Base-by-base conservation (phyloP, 2,888 invertebrate genomes). In the Ethmia dodecea region DNA sequence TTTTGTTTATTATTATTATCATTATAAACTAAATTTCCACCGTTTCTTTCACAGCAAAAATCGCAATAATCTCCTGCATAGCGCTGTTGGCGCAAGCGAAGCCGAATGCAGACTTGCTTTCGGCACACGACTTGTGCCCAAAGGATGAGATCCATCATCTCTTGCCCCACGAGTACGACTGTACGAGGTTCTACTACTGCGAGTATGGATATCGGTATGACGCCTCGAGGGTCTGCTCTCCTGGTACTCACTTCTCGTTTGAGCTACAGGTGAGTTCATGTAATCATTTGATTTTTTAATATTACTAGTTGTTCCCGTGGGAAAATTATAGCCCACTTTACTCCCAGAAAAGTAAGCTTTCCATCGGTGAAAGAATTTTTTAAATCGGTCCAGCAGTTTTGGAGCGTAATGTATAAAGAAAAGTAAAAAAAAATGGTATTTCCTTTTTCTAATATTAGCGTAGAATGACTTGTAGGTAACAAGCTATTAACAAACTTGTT, bases 91-190 rank as follows among this genome's bases (percentile, higher is more conserved):
- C 65, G 1, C 33, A 44, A 8, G 3, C 86, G 81, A 87, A 43
- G 90, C 12, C 26, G 26, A 11, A 6, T 6, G 6, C 11, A 12
- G 26, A 26, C 12, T 4, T 11, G 2, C 88, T 62, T 66, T 92
- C 49, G 86, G 87, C 88, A 59, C 70, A 92, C 33, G 88, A 90
- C 40, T 63, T 90, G 52, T 93, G 43, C 86, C 94, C 55, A 86
- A 83, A 67, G 69, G 90, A 81, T 91, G 92, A 88, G 89, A 88
- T 53, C 45, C 72, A 73, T 30, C 45, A 40, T 29, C 49, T 77
- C 0, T 34, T 78, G 0, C 65, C 67, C 2, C 79, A 83, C 43
- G 81, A 83, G 25, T 68, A 60, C 9, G 69, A 76, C 39, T 83
- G 81, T 49, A 65, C 66, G 0, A 67, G 65, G 45, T 83, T 76